phyloP scores from a whole-genome alignment of 2,113 vertebrate species.

The Bos indicus region DNA sequence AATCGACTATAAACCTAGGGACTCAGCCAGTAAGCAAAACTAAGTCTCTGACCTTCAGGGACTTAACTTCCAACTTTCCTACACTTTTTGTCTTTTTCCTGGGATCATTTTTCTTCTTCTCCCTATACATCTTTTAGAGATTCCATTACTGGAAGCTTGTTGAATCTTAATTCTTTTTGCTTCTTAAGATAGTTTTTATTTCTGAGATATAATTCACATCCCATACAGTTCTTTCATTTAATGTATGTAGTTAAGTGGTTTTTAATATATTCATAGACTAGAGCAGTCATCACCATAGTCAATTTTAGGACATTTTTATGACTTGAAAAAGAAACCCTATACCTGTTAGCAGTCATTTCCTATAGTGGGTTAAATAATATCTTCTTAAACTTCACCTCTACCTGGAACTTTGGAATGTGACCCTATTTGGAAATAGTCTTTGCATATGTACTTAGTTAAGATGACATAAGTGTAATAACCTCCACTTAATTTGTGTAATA shows the following conservation, averaged over 20 bases:
- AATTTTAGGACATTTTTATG: not conserved
- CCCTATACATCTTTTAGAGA: not conserved
- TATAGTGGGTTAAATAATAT: not conserved
- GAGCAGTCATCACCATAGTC: not conserved
- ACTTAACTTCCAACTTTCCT: not conserved
- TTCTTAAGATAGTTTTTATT: not conserved
- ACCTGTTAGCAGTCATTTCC: not conserved
- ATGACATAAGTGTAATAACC: not conserved
- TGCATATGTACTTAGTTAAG: not conserved
- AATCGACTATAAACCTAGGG: not conserved
- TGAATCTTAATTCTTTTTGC: not conserved
- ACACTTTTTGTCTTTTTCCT: not conserved
- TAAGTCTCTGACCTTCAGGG: not conserved
- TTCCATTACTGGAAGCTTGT: not conserved
- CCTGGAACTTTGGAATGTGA: not conserved
- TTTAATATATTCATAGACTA: not conserved
- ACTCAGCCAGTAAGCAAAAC: not conserved
- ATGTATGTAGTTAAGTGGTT: not conserved
- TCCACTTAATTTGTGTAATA: not conserved
- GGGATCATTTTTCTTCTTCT: not conserved
- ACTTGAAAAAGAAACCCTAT: not conserved
- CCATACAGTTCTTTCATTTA: not conserved
- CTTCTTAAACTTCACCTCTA: not conserved
- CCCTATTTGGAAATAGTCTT: not conserved
- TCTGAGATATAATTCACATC: not conserved